A percentile compares a stretch with the other conserved stretches of the same genome.
These are phyloP conservation scores for Sialia sialis DNA, from an alignment of 2,113 vertebrate species.

Conservation along the genomic window DNA sequence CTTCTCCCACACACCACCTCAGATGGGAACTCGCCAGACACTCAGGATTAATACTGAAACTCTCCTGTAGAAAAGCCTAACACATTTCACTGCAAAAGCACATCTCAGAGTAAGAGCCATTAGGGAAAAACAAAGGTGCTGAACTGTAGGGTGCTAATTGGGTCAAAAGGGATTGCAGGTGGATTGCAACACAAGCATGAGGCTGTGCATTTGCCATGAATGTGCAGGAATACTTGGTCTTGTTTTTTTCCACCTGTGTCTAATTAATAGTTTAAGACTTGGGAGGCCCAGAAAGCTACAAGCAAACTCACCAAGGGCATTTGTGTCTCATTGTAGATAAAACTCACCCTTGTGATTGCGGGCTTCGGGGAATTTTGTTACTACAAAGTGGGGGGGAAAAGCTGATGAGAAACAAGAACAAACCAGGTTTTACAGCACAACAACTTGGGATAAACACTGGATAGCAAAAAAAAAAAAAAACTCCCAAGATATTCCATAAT, in stretches of 20 bases:
- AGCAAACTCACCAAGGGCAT: neutral
- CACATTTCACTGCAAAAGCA: neutral
- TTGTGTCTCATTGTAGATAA: neutral
- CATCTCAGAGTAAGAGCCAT: neutral
- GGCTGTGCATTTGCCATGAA: neutral
- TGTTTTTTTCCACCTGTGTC: neutral
- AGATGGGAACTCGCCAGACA: neutral
- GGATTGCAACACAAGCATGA: neutral
- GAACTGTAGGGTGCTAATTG: neutral
- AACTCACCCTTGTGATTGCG: neutral
- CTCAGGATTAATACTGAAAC: neutral
- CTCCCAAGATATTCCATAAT: neutral
- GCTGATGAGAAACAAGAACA: neutral
- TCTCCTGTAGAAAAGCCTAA: neutral
- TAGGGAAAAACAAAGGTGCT: neutral
- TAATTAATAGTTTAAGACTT: neutral
- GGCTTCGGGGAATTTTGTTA: neutral
- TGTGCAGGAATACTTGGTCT: neutral
- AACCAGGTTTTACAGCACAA: conserved; percentile 4
- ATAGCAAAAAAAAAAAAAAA: neutral
- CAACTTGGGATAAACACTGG: neutral
- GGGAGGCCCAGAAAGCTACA: neutral
- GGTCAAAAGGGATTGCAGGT: neutral
- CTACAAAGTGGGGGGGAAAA: neutral
- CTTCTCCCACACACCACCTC: neutral